Percentiles rank a stretch among this genome's conserved stretches.
Evolutionary conservation across 2,888 invertebrate species (phyloP).

Genomic region (Adela reaumurella): DNA sequence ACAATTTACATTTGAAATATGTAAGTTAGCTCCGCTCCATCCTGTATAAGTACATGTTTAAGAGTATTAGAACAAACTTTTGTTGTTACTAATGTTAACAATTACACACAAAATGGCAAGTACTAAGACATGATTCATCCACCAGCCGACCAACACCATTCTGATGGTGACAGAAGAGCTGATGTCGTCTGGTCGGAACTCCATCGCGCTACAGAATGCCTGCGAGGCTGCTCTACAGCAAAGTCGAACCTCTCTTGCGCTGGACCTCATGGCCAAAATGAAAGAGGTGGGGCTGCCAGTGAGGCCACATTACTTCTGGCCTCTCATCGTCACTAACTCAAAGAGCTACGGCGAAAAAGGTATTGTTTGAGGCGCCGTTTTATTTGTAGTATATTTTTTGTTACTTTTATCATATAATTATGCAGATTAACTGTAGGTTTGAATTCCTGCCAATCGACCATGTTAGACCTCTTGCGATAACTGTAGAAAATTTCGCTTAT

Average conservation of each 20-base stretch:
- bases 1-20: too few species aligned
- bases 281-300: constrained; percentile 32
- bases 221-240: constrained; percentile 50
- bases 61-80: too few species aligned
- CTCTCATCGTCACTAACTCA: constrained; percentile 49
- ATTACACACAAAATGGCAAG: too few species aligned
- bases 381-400: not conserved
- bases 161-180: constrained; percentile 40
- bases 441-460: too few species aligned
- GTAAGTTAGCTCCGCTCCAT: not conserved
- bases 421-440: too few species aligned
- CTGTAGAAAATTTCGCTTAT: too few species aligned
- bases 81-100: too few species aligned
- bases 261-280: constrained; percentile 42
- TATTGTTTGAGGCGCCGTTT: constrained; percentile 12
- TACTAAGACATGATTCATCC: not conserved
- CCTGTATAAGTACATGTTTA: not conserved
- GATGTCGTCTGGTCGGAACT: constrained; percentile 40
- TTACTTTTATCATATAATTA: not conserved
- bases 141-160: constrained; percentile 41
- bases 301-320: constrained; percentile 66
- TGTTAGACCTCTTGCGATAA: too few species aligned
- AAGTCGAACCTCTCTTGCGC: constrained; percentile 36
- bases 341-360: constrained; percentile 52
- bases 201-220: constrained; percentile 47